Base-by-base conservation (phyloP, 1,140 invertebrate genomes). In the Caerostris darwini region DNA sequence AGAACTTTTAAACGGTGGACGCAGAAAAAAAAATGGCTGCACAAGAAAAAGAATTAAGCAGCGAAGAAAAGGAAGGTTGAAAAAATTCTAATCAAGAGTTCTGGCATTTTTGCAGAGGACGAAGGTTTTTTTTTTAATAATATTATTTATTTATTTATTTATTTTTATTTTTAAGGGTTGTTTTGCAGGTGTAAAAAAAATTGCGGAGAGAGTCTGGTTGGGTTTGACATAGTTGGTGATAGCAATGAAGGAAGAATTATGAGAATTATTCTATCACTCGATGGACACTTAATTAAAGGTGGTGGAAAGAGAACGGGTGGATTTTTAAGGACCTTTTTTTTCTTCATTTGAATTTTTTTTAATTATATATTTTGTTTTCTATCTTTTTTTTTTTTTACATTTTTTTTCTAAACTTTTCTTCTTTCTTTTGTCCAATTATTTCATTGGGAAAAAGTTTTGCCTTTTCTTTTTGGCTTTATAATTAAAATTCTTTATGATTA, bases 31-130 rank as follows among this genome's bases (percentile, higher is more conserved):
- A 34, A 34, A 34, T 34, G 34, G 14, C 7, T 3, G 57, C 19
- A 5, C 34, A n/a, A 34, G 90, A 83, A 85, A 92, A 92, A 92
- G 67, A 93, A 93, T 91, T 82, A 91, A 91, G 89, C 19, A n/a
- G 57, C 81, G 56, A 69, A 57, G 64, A 56, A 71, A 69, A 69
- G 14, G 53, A 82, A 56, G 10, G 5, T 7, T 17, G 34, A 54
- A 67, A 67, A 93, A 93, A 93, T 71, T 87, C 85, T 77, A 93
- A 93, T 93, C 92, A 87, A 93, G 82, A 67, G 81, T 77, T 85
- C n/a, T 86, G 92, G 92, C 83, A 93, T 93, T 93, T 93, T 93
- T 77, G 77, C 57, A 14, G 90, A n/a, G 58, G 50, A 59, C 56
- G 57, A 85, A 67, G 57, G 58, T 6, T 54, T 61, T 88, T 88